Evolutionary conservation across 2,797 vertebrate genomes (phyloP), one percentile per base, ranked within the genome.

Genomic region (Darevskia nairensis): DNA sequence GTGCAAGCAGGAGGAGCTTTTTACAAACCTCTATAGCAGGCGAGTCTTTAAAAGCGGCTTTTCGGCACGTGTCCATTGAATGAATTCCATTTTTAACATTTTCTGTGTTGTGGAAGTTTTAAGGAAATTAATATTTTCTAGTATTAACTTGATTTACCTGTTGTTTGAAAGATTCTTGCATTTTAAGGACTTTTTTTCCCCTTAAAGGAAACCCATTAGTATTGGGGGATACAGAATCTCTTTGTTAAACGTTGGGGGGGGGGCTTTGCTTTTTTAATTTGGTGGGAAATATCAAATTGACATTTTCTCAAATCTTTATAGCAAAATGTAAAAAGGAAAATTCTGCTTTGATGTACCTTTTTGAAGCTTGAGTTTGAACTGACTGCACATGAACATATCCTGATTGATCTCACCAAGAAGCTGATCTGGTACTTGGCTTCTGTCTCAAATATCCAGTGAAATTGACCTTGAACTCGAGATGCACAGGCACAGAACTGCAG

Each of bases 151-250:
- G 76, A 80, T 75, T 80, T 84, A 64, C n/a, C 50, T 79, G 17
- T 75, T 87, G 17, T 75, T 87, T 44, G 32, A 46, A 90, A 59
- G 46, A 76, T 44, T 76, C 72, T 89, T 89, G 69, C 75, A 75
- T 85, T 85, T 80, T 80, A 80, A 76, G 59, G 78, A 76, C 71
- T 8, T 29, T 29, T 66, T 15, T 55, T 29, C 27, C 27, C 35
- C 35, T 32, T n/a, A 68, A 81, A 61, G 50, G 76, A 46, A 79
- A 35, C 32, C 41, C n/a, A 61, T 44, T 79, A 61, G 77, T 89
- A 80, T 59, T 71, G 32, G 69, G 55, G 68, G 68, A 55, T 39
- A 39, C 59, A 81, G 69, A 55, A 66, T 80, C 71, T 89, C 29
- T 85, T 61, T 84, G 50, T 84, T 88, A 79, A 50, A 79, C 68